Evolutionary conservation across 2,113 vertebrate species (phyloP).

Genomic region (Formicarius rufipectus): DNA sequence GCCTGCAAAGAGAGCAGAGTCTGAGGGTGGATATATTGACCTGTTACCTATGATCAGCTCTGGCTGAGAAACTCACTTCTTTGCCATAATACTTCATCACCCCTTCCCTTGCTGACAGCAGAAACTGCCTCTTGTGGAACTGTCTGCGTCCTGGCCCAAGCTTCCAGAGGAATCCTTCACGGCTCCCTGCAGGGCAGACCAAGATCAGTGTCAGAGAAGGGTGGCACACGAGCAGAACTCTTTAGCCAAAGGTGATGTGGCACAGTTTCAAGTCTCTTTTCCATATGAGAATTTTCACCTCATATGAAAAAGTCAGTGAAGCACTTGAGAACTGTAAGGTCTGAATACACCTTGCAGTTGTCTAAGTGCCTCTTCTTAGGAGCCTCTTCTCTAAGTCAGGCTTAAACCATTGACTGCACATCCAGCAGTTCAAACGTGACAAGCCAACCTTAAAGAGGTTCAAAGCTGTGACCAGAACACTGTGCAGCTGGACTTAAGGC

Average conservation of each 20-base stretch:
- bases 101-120: constrained; percentile 86
- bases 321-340: not conserved
- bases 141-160: constrained; percentile 85
- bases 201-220: not conserved
- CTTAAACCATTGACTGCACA: not conserved
- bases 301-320: not conserved
- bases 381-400: not conserved
- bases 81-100: constrained; percentile 92
- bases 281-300: not conserved
- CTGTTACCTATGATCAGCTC: not conserved
- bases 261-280: not conserved
- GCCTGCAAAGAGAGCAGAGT: not conserved
- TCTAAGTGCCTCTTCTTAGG: not conserved
- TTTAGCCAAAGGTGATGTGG: not conserved
- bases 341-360: not conserved
- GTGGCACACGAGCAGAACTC: not conserved
- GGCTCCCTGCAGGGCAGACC: constrained; percentile 75
- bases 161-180: constrained; percentile 93
- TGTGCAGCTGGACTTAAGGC: not conserved
- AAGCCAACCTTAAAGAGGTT: not conserved
- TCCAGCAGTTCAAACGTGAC: not conserved
- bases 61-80: constrained; percentile 79
- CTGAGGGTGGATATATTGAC: not conserved
- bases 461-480: not conserved
- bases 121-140: constrained; percentile 86